A percentile compares a stretch with the other conserved stretches of the same genome.
phyloP scores from a whole-genome alignment of 2,113 vertebrate species.

The Lathamus discolor region DNA sequence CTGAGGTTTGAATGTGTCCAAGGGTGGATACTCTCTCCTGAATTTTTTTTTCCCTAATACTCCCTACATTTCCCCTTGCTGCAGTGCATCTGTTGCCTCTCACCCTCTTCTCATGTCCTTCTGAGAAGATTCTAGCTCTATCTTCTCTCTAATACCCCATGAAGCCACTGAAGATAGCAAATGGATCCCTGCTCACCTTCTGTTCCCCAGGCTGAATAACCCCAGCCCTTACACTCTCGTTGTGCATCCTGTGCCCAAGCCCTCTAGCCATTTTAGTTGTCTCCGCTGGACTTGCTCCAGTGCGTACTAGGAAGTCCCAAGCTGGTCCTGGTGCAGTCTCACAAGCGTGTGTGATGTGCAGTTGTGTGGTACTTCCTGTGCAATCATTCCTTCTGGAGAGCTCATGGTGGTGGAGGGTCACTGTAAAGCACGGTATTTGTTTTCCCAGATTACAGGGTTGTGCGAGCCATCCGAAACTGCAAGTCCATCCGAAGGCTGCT shows the following conservation, averaged over 20 bases:
- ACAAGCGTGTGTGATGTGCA: background rate
- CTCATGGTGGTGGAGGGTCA: background rate
- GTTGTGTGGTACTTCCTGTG: background rate
- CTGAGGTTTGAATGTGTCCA: background rate
- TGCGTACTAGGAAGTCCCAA: background rate
- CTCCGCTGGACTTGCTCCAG: background rate
- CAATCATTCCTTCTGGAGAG: background rate
- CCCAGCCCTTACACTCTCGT: background rate
- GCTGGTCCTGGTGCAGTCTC: background rate
- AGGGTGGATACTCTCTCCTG: background rate
- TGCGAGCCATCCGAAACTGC: constrained; percentile 79
- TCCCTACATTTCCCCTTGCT: background rate
- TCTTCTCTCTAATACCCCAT: background rate
- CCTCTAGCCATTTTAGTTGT: background rate
- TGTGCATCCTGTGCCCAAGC: background rate
- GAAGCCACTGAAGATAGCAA: background rate
- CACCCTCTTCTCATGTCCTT: background rate
- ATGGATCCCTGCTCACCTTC: background rate
- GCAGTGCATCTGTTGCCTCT: background rate
- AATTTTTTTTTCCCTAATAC: background rate
- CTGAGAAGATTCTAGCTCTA: background rate
- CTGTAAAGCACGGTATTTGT: background rate
- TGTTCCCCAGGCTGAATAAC: background rate
- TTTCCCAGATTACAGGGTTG: constrained; percentile 75
- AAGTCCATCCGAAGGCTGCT: constrained; percentile 73